Evolutionary conservation across 2,888 invertebrate genomes (phyloP).

Genomic region (Ormyrus nitidulus): DNA sequence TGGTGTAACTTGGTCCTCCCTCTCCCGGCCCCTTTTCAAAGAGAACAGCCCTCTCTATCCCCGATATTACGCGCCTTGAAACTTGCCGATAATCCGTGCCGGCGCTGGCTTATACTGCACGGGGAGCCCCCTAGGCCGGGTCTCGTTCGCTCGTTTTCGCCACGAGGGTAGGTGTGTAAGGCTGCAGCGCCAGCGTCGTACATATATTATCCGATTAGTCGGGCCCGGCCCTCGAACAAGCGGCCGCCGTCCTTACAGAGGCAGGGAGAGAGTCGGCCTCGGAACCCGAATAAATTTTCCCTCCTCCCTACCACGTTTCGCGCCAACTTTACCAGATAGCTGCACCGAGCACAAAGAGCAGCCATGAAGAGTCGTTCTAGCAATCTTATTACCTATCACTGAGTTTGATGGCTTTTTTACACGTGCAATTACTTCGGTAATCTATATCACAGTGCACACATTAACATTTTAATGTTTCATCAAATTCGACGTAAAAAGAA

Average conservation of each 20-base stretch:
- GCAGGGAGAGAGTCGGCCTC: background rate
- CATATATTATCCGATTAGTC: slow-evolving; percentile 55
- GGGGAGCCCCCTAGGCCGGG: background rate
- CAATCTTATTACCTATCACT: slow-evolving; percentile 24
- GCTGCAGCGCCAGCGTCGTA: slow-evolving; percentile 16
- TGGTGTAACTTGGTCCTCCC: slow-evolving; percentile 28
- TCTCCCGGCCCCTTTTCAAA: background rate
- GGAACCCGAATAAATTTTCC: slow-evolving; percentile 43
- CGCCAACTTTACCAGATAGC: slow-evolving; percentile 22
- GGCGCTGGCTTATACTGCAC: background rate
- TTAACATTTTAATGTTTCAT: too few species aligned
- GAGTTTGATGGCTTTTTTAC: too few species aligned
- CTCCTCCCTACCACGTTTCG: background rate
- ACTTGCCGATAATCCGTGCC: slow-evolving; percentile 43
- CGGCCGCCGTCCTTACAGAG: slow-evolving; percentile 14
- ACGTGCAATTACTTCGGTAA: too few species aligned
- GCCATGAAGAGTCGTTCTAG: slow-evolving; percentile 6
- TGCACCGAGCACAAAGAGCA: slow-evolving; percentile 21
- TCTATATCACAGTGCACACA: too few species aligned
- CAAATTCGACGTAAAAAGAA: too few species aligned
- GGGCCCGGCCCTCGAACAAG: slow-evolving; percentile 29
- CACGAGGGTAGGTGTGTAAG: background rate
- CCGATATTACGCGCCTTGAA: slow-evolving; percentile 41
- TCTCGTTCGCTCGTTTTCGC: slow-evolving; percentile 16
- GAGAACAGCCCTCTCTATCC: background rate